Base-by-base conservation (phyloP, 2,113 vertebrate species). In the Thamnaconus septentrionalis region DNA sequence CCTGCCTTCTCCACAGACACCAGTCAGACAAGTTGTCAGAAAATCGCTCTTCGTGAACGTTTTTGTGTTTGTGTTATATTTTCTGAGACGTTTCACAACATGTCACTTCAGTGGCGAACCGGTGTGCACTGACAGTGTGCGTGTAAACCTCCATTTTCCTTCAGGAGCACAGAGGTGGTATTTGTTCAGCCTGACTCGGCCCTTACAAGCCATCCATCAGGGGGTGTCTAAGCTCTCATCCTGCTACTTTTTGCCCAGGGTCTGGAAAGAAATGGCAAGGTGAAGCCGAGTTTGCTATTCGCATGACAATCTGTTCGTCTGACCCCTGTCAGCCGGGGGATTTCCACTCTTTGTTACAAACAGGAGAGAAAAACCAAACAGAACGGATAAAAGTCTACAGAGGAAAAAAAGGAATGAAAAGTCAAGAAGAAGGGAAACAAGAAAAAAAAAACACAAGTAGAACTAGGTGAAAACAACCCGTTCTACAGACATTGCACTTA, bases 1-100 rank as follows among this genome's bases (percentile, higher is more conserved):
- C 18, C 18, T 31, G 18, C 41, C n/a, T 56, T 53, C 59, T 52
- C 3, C 53, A 45, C 44, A 61, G 64, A 53, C 52, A 11, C 18
- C 9, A 41, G 59, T 63, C 56, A 54, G 51, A 45, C 77, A 58
- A 69, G 67, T 53, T 44, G 7, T 60, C 61, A 66, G 53, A 71
- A 71, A 79, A 79, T 65, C 51, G 67, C 58, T 59, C 8, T 61
- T 59, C 64, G 77, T 47, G 69, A 53, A 45, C 57, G 43, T 50
- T 60, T 50, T 31, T 73, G 56, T 67, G 9, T 61, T 57, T 46
- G 40, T 41, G 64, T 78, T 54, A 53, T 49, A 68, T 71, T 70
- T 72, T 67, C 66, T 64, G 61, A 39, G 41, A 51, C 44, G 18
- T 43, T 67, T 46, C 7, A 56, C 56, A 3, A 18, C 49, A 64